Conservation (phyloP, 2,113 vertebrate species). For the Pica pica region DNA sequence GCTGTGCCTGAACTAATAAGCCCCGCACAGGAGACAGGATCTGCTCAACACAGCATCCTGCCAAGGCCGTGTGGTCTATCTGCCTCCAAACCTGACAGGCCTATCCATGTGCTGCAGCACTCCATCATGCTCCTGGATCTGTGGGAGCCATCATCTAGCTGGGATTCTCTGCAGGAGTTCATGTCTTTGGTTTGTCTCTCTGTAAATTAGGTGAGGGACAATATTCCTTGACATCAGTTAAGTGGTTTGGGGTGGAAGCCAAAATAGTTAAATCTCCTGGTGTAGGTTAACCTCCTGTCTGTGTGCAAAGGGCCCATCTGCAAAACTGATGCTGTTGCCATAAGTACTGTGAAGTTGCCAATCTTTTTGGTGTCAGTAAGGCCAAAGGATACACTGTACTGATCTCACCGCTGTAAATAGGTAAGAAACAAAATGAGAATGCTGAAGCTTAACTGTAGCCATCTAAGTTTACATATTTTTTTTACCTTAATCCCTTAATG, state of each 20-base stretch:
- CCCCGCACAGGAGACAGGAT: not conserved
- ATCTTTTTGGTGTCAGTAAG: not conserved
- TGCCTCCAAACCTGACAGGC: not conserved
- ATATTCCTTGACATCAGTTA: not conserved
- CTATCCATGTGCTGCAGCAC: not conserved
- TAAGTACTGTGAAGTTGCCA: not conserved
- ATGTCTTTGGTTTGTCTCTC: not conserved
- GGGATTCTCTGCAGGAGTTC: not conserved
- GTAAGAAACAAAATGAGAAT: not conserved
- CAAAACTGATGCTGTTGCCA: not conserved
- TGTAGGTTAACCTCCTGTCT: not conserved
- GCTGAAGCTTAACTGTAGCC: not conserved
- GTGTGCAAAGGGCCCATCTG: not conserved
- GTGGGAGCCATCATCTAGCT: not conserved
- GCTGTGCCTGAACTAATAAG: not conserved
- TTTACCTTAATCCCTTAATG: constrained; percentile 10
- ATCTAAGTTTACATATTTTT: not conserved
- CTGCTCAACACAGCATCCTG: not conserved
- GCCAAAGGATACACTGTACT: not conserved
- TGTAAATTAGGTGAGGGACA: not conserved
- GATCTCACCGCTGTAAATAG: not conserved
- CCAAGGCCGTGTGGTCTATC: not conserved
- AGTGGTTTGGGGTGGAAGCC: not conserved
- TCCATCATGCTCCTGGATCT: accelerated
- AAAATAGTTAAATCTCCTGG: not conserved